Evolutionary conservation across 2,797 vertebrate species (phyloP).

Genomic region (Periophthalmus magnuspinnatus): DNA sequence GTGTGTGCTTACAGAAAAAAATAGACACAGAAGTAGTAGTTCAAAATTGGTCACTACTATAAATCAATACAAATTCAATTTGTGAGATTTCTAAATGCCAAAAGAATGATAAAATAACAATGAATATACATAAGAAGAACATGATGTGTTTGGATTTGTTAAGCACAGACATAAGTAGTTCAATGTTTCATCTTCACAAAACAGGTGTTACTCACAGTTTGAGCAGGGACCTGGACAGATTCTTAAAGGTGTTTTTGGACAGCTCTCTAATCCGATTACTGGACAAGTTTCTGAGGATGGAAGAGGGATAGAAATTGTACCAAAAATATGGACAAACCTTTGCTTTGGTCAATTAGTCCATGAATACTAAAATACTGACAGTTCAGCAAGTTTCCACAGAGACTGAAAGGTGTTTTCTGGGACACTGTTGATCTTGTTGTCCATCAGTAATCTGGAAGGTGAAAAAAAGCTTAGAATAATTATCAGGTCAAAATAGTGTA

Average conservation of each 20-base stretch:
- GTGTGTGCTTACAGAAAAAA: too few species aligned
- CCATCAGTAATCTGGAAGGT: slow-evolving; percentile 74
- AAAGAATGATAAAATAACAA: too few species aligned
- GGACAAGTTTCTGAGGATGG: slow-evolving; percentile 72
- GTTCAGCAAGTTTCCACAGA: slow-evolving; percentile 77
- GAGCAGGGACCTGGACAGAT: slow-evolving; percentile 71
- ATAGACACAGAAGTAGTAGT: too few species aligned
- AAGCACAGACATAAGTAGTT: neutral
- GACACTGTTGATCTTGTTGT: slow-evolving; percentile 79
- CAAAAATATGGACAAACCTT: neutral
- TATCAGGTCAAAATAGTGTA: too few species aligned
- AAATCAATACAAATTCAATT: too few species aligned
- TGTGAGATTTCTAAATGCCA: too few species aligned
- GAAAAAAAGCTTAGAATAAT: neutral
- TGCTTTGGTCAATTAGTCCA: neutral
- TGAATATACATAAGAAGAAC: too few species aligned
- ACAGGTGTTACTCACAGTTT: slow-evolving; percentile 72
- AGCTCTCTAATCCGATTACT: slow-evolving; percentile 78
- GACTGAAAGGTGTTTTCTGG: slow-evolving; percentile 83
- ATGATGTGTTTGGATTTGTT: too few species aligned
- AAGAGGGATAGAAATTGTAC: neutral
- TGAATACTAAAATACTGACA: slow-evolving; percentile 59
- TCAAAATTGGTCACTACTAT: too few species aligned
- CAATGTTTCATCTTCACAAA: neutral
- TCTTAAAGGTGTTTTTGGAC: slow-evolving; percentile 73